Evolutionary conservation across 2,888 invertebrate species (phyloP).

Genomic region (Amiota communis): DNA sequence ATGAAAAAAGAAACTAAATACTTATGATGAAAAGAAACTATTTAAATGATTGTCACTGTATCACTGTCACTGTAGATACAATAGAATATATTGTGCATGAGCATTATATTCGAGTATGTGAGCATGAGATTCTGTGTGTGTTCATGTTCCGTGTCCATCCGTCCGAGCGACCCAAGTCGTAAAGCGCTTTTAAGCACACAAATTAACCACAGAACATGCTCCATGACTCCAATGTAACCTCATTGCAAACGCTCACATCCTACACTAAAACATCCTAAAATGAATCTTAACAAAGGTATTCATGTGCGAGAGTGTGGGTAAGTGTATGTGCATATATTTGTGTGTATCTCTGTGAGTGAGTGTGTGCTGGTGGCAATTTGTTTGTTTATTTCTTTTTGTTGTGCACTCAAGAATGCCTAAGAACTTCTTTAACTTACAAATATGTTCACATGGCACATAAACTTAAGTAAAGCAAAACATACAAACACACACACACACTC

Average conservation of each 20-base stretch:
- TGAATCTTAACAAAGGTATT: background rate
- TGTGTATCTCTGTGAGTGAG: constrained; percentile 49
- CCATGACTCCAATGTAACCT: constrained; percentile 11
- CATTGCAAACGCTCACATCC: background rate
- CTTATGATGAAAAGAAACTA: no score
- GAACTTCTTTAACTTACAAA: constrained; percentile 70
- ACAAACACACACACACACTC: constrained; percentile 36
- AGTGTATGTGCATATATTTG: constrained; percentile 61
- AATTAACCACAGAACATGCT: constrained; percentile 69
- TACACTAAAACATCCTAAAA: background rate
- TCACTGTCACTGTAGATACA: no score
- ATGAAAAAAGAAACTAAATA: no score
- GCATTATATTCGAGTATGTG: background rate
- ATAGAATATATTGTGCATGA: no score
- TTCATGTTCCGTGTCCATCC: background rate
- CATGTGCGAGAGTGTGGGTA: constrained; percentile 24
- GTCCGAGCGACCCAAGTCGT: constrained; percentile 55
- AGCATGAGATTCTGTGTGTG: no score
- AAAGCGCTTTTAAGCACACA: constrained; percentile 72
- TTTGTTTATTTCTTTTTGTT: constrained; percentile 69
- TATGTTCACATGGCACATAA: constrained; percentile 50
- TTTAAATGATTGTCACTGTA: constrained; percentile 16
- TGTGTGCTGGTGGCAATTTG: constrained; percentile 56
- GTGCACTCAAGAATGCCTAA: constrained; percentile 71
- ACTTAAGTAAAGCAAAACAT: constrained; percentile 40